These are phyloP conservation scores for Myotis daubentonii DNA, from an alignment of 2,797 vertebrate genomes.

Conservation along the genomic window DNA sequence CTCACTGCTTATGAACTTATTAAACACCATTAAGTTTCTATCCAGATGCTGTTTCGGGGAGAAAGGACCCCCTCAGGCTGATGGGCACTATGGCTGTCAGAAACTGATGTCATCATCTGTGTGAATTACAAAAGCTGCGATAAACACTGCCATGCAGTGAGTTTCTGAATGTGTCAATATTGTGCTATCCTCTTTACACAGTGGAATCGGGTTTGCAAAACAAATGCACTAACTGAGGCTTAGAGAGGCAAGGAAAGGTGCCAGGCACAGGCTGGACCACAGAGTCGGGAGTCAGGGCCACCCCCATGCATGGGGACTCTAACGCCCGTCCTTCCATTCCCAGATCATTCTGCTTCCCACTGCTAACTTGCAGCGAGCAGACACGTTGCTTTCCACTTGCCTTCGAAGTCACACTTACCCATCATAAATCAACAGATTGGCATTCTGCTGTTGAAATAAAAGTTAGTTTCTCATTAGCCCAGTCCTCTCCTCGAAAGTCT, in stretches of 20 bases:
- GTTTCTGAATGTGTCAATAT: neutral
- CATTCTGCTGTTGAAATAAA: constrained; percentile 49
- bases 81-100: neutral
- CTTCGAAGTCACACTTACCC: constrained; percentile 10
- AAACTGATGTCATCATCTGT: constrained; percentile 43
- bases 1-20: neutral
- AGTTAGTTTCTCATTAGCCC: constrained; percentile 55
- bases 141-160: neutral
- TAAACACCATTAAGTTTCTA: constrained; percentile 39
- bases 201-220: neutral
- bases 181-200: neutral
- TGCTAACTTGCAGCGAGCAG: neutral
- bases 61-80: neutral
- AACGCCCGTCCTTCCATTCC: neutral
- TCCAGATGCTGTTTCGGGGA: neutral
- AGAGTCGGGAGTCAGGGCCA: neutral
- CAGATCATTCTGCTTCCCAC: neutral
- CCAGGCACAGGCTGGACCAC: neutral
- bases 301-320: rapidly evolving
- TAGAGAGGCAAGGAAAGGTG: neutral
- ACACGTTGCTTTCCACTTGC: neutral
- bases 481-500: neutral
- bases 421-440: constrained; percentile 4
- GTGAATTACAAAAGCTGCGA: constrained; percentile 37
- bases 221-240: neutral